Evolutionary conservation across 2,113 vertebrate genomes (phyloP).

Genomic region (Percopsis transmontana): DNA sequence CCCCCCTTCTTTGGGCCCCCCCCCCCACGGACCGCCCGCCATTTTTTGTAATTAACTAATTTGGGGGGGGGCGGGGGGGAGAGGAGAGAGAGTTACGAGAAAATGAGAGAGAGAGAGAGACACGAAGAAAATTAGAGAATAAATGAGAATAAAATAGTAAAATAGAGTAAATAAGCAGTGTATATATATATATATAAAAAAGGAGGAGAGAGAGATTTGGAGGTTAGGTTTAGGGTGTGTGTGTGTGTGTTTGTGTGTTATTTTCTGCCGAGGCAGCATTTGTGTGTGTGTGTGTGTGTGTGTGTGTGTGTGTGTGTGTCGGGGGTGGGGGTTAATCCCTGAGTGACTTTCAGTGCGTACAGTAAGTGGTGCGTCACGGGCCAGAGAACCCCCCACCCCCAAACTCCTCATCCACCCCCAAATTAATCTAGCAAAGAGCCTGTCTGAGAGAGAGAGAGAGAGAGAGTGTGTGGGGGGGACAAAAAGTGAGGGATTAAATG

Average conservation of each 20-base stretch:
- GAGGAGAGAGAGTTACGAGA: constrained; percentile 55
- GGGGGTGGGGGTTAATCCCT: constrained; percentile 70
- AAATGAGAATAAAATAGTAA: constrained; percentile 31
- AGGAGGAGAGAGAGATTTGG: constrained; percentile 28
- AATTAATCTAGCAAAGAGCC: constrained; percentile 79
- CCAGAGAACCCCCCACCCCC: constrained; percentile 26
- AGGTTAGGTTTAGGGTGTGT: constrained; percentile 33
- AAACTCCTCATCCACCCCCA: constrained; percentile 36
- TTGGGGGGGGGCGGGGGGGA: constrained; percentile 13
- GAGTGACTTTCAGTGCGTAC: constrained; percentile 76
- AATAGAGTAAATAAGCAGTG: constrained; percentile 7
- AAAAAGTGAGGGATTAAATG: constrained; percentile 23
- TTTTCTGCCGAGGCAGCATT: constrained; percentile 72
- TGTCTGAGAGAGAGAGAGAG: constrained; percentile 13
- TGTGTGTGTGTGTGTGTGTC: constrained; percentile 28
- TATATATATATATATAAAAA: no score
- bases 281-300: background rate
- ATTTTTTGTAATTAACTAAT: no score
- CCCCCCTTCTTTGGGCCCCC: no score
- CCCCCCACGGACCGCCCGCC: no score
- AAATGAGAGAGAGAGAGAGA: background rate
- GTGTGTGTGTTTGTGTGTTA: background rate
- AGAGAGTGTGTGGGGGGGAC: background rate
- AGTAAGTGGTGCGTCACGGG: constrained; percentile 59
- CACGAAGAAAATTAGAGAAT: constrained; percentile 31